phyloP scores from a whole-genome alignment of 23 tunicate genomes.

The Trididemnum miniatum region DNA sequence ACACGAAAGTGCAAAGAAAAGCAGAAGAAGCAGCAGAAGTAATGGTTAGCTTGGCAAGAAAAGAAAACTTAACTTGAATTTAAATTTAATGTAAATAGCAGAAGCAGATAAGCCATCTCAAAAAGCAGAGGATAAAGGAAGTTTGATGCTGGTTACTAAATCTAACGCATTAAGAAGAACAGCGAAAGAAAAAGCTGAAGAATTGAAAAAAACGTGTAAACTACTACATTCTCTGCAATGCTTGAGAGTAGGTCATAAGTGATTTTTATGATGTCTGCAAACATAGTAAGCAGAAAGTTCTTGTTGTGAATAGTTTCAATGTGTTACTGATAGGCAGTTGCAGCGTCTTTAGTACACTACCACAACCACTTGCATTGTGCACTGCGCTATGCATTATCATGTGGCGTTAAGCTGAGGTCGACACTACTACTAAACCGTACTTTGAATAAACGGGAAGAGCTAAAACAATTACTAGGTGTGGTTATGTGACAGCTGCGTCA shows the following conservation, averaged over 20 bases:
- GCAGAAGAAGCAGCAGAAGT: neutral
- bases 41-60: neutral
- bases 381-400: neutral
- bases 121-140: neutral
- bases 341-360: neutral
- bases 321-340: neutral
- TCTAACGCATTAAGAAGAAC: conserved; percentile 10
- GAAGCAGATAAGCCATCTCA: conserved; percentile 6
- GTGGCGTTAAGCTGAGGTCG: neutral
- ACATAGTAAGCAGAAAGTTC: neutral
- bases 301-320: neutral
- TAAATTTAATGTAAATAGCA: neutral
- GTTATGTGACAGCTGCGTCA: neutral
- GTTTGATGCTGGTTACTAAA: neutral
- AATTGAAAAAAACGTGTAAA: neutral
- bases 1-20: neutral
- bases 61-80: neutral
- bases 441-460: conserved; percentile 15
- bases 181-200: conserved; percentile 17
- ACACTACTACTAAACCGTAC: neutral
- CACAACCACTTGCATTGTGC: neutral
- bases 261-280: neutral
- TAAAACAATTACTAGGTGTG: neutral
- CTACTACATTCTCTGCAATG: conserved; percentile 2
- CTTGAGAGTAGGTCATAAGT: neutral